Conservation (phyloP, 2,797 vertebrate species). For the Melopsittacus undulatus region DNA sequence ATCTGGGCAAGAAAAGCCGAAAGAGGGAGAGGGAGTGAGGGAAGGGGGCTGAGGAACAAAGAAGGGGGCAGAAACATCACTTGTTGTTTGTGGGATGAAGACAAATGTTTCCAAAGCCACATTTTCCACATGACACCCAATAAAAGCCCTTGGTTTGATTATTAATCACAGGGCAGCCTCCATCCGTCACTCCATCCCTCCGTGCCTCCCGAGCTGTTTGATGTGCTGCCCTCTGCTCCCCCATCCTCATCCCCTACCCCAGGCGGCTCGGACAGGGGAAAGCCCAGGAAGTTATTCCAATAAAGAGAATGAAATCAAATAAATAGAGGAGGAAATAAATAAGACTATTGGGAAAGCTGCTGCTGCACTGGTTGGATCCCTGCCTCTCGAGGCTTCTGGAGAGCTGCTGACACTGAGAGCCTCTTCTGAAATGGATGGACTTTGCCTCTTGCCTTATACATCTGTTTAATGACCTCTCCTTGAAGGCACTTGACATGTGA, state of each 20-base stretch:
- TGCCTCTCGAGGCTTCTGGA: slow-evolving; percentile 25
- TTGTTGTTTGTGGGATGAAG: slow-evolving; percentile 62
- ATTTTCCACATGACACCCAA: slow-evolving; percentile 66
- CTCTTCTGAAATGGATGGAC: slow-evolving; percentile 58
- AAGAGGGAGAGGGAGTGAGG: slow-evolving; percentile 5
- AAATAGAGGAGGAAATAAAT: slow-evolving; percentile 9
- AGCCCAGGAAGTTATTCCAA: neutral
- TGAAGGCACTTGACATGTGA: slow-evolving; percentile 48
- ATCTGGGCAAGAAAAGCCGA: slow-evolving; percentile 40
- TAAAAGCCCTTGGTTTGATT: slow-evolving; percentile 69
- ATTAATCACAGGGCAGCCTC: slow-evolving; percentile 56
- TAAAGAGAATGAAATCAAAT: neutral
- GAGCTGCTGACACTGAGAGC: slow-evolving; percentile 54
- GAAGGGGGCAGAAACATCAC: slow-evolving; percentile 51
- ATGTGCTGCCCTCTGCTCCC: slow-evolving; percentile 3
- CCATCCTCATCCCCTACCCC: neutral
- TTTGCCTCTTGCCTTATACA: slow-evolving; percentile 66
- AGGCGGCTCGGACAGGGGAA: neutral
- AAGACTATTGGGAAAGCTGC: neutral
- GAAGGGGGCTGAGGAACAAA: slow-evolving; percentile 1
- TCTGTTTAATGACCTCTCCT: slow-evolving; percentile 70
- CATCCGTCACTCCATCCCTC: slow-evolving; percentile 65
- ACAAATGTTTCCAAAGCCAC: slow-evolving; percentile 64
- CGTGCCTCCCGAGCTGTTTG: slow-evolving; percentile 18
- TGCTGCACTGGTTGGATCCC: neutral